Evolutionary conservation across 1,140 invertebrate genomes (phyloP).

Genomic region (Cyphomyrmex costatus): DNA sequence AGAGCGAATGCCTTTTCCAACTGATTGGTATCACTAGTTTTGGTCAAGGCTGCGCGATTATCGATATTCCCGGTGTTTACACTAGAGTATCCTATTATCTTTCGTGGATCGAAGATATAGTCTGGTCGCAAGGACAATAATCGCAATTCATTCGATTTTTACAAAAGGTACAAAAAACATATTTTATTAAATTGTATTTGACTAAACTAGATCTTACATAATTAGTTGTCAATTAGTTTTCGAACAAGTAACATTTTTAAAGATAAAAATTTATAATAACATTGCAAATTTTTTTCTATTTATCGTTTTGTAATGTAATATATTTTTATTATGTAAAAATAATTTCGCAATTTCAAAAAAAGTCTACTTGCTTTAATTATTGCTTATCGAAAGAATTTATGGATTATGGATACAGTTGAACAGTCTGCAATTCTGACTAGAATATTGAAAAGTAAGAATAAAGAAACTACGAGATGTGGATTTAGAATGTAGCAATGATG

Average conservation of each 20-base stretch:
- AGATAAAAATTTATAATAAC: neutral
- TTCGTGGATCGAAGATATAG: constrained; percentile 78
- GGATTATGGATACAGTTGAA: constrained; percentile 3
- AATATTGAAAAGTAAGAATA: constrained; percentile 33
- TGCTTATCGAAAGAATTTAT: neutral
- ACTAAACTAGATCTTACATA: constrained; percentile 13
- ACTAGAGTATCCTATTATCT: constrained; percentile 79
- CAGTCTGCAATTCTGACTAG: constrained; percentile 44
- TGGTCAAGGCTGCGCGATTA: constrained; percentile 87
- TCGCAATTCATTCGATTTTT: constrained; percentile 34
- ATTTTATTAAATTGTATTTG: constrained; percentile 34
- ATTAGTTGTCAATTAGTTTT: neutral
- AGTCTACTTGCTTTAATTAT: constrained; percentile 22
- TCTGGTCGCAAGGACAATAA: constrained; percentile 71
- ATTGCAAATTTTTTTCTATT: constrained; percentile 8
- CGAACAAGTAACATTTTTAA: constrained; percentile 28
- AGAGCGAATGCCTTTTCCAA: constrained; percentile 86
- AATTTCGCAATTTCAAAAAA: constrained; percentile 52
- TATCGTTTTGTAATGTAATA: neutral
- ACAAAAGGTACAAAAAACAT: constrained; percentile 67
- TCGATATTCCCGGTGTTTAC: constrained; percentile 88
- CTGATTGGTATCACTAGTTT: constrained; percentile 89
- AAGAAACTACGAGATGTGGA: neutral
- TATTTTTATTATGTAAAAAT: neutral
- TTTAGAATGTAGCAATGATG: neutral